Base-by-base conservation (phyloP, 2,888 invertebrate species). In the Eupeodes luniger region DNA sequence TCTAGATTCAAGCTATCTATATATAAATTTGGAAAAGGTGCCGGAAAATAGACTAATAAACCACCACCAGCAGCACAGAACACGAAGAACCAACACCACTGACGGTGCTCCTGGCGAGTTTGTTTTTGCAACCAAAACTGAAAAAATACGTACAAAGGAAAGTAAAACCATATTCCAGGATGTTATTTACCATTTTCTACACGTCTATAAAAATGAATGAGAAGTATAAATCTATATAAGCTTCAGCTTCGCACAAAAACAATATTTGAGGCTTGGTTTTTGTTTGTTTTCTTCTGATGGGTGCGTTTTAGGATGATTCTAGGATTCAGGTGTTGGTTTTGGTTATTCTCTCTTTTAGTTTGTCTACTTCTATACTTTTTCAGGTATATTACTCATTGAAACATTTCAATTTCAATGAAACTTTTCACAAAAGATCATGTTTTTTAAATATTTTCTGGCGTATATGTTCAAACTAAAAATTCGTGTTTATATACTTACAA, bases 31-130 rank as follows among this genome's bases (percentile, higher is more conserved):
- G 19, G 62, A 53, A 80, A 80, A 84, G 75, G 84, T 80, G 84
- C 80, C 62, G 75, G 69, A 36, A 74, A 51, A 75, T 57, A 69
- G 62, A 75, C 75, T 80, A 84, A 84, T 80, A 84, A 80, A 84
- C 51, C 66, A 16, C 36, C 47, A 64, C 7, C 59, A 59, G 27
- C 27, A 27, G 27, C 27, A 27, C 27, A 27, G 27, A 1, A 19
- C 19, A 19, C 19, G 19, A 27, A 27, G 27, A 27, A 27, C 27
- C 27, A 27, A 27, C 27, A 27, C 57, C 19, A 1, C 11, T 10
- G 5, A 11, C 10, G 49, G 34, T 16, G 53, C 6, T 53, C 16
- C 16, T 53, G 64, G 44, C n/a, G 36, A 53, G 49, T 69, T 53
- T 61, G 51, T 76, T 81, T 75, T 75, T 44, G 6, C 5, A 34